These are phyloP conservation scores for Hyphantria cunea DNA, from an alignment of 1,140 invertebrate species.

Conservation along the genomic window DNA sequence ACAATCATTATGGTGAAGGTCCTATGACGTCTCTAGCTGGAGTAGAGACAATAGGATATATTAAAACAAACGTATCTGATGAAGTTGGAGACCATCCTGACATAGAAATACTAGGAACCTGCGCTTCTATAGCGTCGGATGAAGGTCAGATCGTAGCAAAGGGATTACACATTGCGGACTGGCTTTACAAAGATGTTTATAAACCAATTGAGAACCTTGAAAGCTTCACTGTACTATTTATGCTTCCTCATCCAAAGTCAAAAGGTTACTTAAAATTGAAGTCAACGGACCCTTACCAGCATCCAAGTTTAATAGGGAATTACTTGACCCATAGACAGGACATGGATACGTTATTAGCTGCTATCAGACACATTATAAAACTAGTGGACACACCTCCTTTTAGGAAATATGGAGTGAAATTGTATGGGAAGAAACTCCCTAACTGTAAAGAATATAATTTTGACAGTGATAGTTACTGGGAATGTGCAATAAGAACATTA, in stretches of 20 bases:
- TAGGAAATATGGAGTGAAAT: conserved; percentile 81
- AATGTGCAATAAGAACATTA: conserved; percentile 86
- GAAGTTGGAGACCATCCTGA: conserved; percentile 83
- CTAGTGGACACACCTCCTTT: conserved; percentile 84
- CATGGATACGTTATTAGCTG: conserved; percentile 85
- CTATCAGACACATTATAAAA: conserved; percentile 84
- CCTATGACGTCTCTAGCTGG: conserved; percentile 82
- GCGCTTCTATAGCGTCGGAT: conserved; percentile 83
- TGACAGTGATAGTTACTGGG: conserved; percentile 87
- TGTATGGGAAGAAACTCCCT: conserved; percentile 83
- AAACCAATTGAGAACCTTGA: conserved; percentile 83
- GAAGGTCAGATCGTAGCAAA: conserved; percentile 83
- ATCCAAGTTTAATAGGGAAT: conserved; percentile 89
- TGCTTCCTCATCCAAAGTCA: conserved; percentile 89
- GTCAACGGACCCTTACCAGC: conserved; percentile 87
- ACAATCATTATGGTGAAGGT: conserved; percentile 78
- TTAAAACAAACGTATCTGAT: conserved; percentile 83
- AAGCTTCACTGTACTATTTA: conserved; percentile 86
- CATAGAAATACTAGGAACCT: conserved; percentile 83
- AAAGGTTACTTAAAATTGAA: conserved; percentile 85
- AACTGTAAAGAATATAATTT: conserved; percentile 82
- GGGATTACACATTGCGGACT: conserved; percentile 81
- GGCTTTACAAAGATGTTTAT: conserved; percentile 83
- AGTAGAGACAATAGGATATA: conserved; percentile 85
- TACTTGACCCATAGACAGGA: conserved; percentile 87